Evolutionary conservation across 1,140 invertebrate species (phyloP).

Genomic region (Tenebrio molitor): DNA sequence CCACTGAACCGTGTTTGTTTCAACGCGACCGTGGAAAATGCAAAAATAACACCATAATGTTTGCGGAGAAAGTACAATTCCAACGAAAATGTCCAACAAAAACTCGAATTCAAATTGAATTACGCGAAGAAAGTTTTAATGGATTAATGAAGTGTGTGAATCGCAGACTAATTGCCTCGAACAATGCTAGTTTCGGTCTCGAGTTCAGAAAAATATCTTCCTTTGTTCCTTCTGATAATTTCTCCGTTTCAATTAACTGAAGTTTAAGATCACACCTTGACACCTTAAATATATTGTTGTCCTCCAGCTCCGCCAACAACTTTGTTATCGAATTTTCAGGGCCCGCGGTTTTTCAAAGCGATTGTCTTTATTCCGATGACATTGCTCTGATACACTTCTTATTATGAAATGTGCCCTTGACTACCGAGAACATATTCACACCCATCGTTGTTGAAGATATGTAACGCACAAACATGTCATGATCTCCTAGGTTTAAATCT

Average conservation of each 20-base stretch:
- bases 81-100: too few relatives aligned
- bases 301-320: too few relatives aligned
- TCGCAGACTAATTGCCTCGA: not conserved
- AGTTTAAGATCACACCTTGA: not conserved
- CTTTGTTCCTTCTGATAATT: slow-evolving; percentile 9
- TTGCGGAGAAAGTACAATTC: too few relatives aligned
- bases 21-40: too few relatives aligned
- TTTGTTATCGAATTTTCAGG: too few relatives aligned
- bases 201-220: not conserved
- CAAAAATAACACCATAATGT: too few relatives aligned
- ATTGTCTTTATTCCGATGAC: slow-evolving; percentile 6
- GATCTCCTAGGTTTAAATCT: not conserved
- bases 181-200: slow-evolving; percentile 10
- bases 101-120: too few relatives aligned
- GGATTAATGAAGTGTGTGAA: not conserved
- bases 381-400: slow-evolving; percentile 1
- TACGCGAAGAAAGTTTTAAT: slow-evolving; percentile 15
- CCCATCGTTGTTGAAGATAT: not conserved
- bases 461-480: not conserved
- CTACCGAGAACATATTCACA: not conserved
- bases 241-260: not conserved
- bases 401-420: not conserved
- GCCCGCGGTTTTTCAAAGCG: not conserved
- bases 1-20: too few relatives aligned
- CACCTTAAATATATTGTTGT: too few relatives aligned